Evolutionary conservation across 2,113 vertebrate species (phyloP), one percentile per base, ranked within the genome.

Genomic region (Mormyrus lacerda): DNA sequence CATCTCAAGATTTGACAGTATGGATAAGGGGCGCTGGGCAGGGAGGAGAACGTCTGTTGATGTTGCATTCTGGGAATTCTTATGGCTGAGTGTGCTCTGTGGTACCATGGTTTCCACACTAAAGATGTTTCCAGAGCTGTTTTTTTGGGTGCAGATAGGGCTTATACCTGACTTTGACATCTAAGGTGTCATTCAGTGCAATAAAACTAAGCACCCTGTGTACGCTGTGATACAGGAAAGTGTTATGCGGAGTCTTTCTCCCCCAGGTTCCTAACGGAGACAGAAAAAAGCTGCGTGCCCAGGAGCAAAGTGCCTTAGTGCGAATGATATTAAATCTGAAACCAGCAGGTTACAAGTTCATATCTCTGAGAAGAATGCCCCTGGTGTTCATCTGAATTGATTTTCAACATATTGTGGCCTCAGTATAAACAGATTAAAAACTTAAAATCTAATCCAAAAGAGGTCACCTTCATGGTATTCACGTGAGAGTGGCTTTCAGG

Each of bases 41-140:
- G 69, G 10, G 3, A 76, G 13, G 69, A 31, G 19, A 39, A 17
- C 3, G 27, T 35, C 10, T 11, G 10, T 15, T 39, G 45, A 9
- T 87, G 85, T 87, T 51, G 24, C 50, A 53, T 87, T 87, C 31
- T 53, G 50, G 85, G 85, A 87, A 53, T 27, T n/a, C 85, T 86
- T 50, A 65, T 10, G 27, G 2, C n/a, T 53, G 48, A 39, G 27
- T 13, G 50, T 87, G 73, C 48, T 21, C 50, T 87, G 19, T 50
- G 8, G 6, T 79, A 79, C 7, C 73, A 19, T 42, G 31, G 21
- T 85, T 15, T 85, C 24, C 48, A 86, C 48, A 53, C 6, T 31
- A 15, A 19, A n/a, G 13, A 86, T 53, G 85, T 5, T 13, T 27
- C n/a, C 85, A 55, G 10, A 10, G 15, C 85, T 87, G 45, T 31